Conservation (phyloP, 1,140 invertebrate genomes). For the silkworm (Bombyx mori) region ASM3026992v2 NC_085110.1:12761001-12761500, state of each 20-base stretch:
- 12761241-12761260: conserved; percentile 42
- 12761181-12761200: conserved; percentile 62
- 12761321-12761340: conserved; percentile 55
- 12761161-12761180: conserved; percentile 49
- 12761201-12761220: conserved; percentile 51
- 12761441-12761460: conserved; percentile 32
- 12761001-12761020: not conserved
- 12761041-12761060: not conserved
- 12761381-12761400: conserved; percentile 32
- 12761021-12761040: too few species aligned
- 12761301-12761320: conserved; percentile 39
- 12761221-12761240: conserved; percentile 45
- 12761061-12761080: conserved; percentile 1
- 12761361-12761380: conserved; percentile 27
- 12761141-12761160: conserved; percentile 38
- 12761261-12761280: conserved; percentile 60
- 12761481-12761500: conserved; percentile 37
- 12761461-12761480: conserved; percentile 47
- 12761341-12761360: conserved; percentile 47
- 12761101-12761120: too few species aligned
- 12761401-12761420: conserved; percentile 30
- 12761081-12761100: too few species aligned
- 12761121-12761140: conserved; percentile 23
- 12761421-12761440: conserved; percentile 26
- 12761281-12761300: conserved; percentile 54